These are phyloP conservation scores for Clitarchus hookeri DNA, from an alignment of 2,888 invertebrate species.

Conservation along the genomic window DNA sequence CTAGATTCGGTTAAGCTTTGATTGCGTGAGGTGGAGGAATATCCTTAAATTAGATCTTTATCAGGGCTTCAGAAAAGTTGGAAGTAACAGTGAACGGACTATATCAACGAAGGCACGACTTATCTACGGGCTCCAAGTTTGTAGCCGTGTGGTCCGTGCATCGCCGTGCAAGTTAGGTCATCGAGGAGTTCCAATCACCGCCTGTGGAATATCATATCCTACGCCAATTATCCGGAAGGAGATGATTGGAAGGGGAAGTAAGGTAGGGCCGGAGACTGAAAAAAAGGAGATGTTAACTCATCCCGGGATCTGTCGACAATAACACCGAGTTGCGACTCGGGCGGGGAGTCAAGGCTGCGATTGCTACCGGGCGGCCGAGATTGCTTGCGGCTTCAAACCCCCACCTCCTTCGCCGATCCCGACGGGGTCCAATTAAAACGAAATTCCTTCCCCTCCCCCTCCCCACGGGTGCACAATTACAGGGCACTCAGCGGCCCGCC, in stretches of 20 bases:
- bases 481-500: neutral
- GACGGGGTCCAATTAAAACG: neutral
- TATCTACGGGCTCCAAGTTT: too few relatives aligned
- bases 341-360: neutral
- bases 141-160: too few relatives aligned
- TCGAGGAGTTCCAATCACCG: neutral
- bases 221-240: neutral
- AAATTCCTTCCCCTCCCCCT: neutral
- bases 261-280: neutral
- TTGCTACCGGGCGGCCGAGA: slow-evolving; percentile 1
- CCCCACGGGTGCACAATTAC: neutral
- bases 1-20: too few relatives aligned
- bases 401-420: neutral
- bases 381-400: neutral
- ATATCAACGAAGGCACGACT: too few relatives aligned
- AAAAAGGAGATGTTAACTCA: neutral
- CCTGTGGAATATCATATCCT: neutral
- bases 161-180: neutral
- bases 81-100: too few relatives aligned
- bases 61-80: too few relatives aligned
- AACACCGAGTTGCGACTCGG: neutral
- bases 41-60: too few relatives aligned
- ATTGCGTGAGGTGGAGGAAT: too few relatives aligned
- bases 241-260: neutral
- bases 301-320: neutral